Base-by-base conservation (phyloP, 2,888 invertebrate genomes). In the Acrobasis consociella region DNA sequence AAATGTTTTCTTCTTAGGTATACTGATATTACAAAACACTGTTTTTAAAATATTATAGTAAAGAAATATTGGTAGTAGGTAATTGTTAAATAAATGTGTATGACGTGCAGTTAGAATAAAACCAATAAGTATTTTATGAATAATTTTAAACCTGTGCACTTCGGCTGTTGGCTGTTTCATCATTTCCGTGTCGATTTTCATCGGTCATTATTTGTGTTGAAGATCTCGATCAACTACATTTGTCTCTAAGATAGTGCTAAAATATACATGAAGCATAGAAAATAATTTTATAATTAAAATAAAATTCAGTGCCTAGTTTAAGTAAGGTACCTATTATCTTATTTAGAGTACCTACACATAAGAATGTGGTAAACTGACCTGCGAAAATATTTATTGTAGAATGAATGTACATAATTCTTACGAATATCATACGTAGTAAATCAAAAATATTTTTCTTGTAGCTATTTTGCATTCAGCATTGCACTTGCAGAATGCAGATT, bases 61-160 rank as follows among this genome's bases (percentile, higher is more conserved):
- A 7, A 13, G 42, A 11, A 39, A 42, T 42, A 3, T 42, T 42
- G 13, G 10, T 11, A 11, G 13, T n/a, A n/a, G n/a, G n/a, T 13
- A 13, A 46, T 13, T 37, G 37, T 15, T 53, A 53, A 37, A 53
- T 53, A 8, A 53, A 37, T 58, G 49, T 58, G 37, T 7, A 58
- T n/a, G 42, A 50, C 49, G 59, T 60, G 59, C 59, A 13, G 59
- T 60, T 60, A 60, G 50, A 50, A 60, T 15, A 38, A 16, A 38
- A 58, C 13, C 49, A 50, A 50, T 51, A n/a, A n/a, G n/a, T n/a
- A 39, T 15, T 39, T 60, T 3, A 22, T 58, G 15, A 49, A 22
- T 31, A 31, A 31, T 2, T 58, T 50, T 51, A 74, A 82, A 86
- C 88, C 88, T 87, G 88, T 72, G 77, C 71, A 66, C 81, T 76